Evolutionary conservation across 2,888 invertebrate genomes (phyloP), one percentile per base, ranked within the genome.

Genomic region (Hypsopygia costalis): DNA sequence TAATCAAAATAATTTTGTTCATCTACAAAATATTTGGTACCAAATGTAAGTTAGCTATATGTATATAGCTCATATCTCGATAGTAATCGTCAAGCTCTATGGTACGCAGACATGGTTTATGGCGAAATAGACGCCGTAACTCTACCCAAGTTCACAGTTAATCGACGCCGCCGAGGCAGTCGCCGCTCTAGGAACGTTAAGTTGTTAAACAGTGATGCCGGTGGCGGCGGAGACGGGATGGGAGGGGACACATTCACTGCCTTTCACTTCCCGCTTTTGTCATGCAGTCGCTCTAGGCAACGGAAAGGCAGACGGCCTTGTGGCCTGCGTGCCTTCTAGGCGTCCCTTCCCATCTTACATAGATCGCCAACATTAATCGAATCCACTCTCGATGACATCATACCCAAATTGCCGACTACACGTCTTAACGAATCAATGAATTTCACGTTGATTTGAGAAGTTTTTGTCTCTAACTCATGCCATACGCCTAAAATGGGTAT

Each of bases 191-290:
- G 46, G 58, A 49, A 57, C 51, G 38, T 47, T 28, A 35, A 35
- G 51, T 47, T 39, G 48, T 51, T 46, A 43, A 47, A 62, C 55
- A 62, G 58, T 60, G 54, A 60, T 63, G 62, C 56, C 56, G 58
- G 62, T 62, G 61, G 58, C 59, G 61, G 66, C 67, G 68, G 55
- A 67, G 69, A 72, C 65, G 66, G 69, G 67, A 62, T 68, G 74
- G 69, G 74, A 77, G 73, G 81, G 81, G 76, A 79, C 82, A 76
- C 83, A 82, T 86, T 87, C 86, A 80, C 86, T 78, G 79, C 88
- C 87, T 88, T 88, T 88, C 88, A 88, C 88, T 88, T 87, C 88
- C 88, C 83, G 82, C 81, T 86, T 85, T 86, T 87, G 83, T 86
- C 77, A 74, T 72, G 69, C 69, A 69, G 69, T 69, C 77, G 77